Evolutionary conservation across 2,113 vertebrate species (phyloP).

Genomic region (Dunckerocampus dactyliophorus): DNA sequence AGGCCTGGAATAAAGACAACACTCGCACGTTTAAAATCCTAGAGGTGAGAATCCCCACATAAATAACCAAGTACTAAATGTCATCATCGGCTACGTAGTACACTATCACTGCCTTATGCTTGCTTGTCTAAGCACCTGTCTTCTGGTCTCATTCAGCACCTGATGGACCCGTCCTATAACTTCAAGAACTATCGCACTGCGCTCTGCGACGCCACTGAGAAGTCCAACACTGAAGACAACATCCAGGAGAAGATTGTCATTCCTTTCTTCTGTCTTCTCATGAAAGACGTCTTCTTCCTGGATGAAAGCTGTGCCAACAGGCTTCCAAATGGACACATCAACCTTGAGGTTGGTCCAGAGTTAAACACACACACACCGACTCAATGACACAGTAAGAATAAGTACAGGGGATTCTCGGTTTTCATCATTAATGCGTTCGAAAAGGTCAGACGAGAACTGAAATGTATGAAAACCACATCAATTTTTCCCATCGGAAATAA

Average conservation of each 20-base stretch:
- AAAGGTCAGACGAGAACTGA: too few relatives aligned
- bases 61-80: not conserved
- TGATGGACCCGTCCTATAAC: slow-evolving; percentile 98
- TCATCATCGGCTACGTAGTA: not conserved
- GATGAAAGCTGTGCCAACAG: slow-evolving; percentile 90
- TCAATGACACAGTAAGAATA: too few relatives aligned
- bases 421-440: too few relatives aligned
- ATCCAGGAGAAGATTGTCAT: slow-evolving; percentile 96
- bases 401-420: too few relatives aligned
- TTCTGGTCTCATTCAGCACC: slow-evolving; percentile 76
- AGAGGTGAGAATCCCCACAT: slow-evolving; percentile 74
- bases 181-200: slow-evolving; percentile 96
- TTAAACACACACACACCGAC: too few relatives aligned
- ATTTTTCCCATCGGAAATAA: too few relatives aligned
- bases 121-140: slow-evolving; percentile 9
- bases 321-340: slow-evolving; percentile 88
- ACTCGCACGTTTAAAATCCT: slow-evolving; percentile 93
- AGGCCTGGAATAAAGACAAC: slow-evolving; percentile 95
- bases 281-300: slow-evolving; percentile 97
- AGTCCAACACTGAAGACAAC: slow-evolving; percentile 90
- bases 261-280: slow-evolving; percentile 96
- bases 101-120: not conserved
- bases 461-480: too few relatives aligned
- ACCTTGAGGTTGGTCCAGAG: slow-evolving; percentile 82
- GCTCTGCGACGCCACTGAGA: slow-evolving; percentile 89